Percentiles rank a stretch among this genome's conserved stretches.
Conservation (phyloP, 2,113 vertebrate genomes). For the Piliocolobus tephrosceles region DNA sequence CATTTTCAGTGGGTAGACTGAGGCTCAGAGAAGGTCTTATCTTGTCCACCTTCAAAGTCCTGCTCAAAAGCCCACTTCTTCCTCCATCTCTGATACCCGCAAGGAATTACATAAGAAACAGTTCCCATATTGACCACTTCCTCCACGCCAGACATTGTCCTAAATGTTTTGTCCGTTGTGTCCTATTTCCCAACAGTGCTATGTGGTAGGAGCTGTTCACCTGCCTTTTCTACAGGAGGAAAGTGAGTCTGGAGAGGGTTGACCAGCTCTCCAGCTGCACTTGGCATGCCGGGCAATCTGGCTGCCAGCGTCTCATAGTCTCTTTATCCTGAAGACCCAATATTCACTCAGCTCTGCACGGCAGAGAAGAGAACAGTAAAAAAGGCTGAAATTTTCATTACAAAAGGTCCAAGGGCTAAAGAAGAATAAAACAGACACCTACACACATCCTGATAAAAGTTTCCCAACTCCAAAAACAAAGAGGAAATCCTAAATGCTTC, state of each 20-base stretch:
- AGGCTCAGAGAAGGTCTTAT: not conserved
- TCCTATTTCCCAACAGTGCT: not conserved
- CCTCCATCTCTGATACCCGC: not conserved
- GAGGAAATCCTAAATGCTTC: not conserved
- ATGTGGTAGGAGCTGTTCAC: not conserved
- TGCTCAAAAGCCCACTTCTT: not conserved
- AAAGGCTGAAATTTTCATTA: not conserved
- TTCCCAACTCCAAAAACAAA: not conserved
- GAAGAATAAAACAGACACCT: not conserved
- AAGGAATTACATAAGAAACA: not conserved
- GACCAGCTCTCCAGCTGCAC: not conserved
- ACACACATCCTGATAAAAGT: not conserved
- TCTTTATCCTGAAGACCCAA: not conserved
- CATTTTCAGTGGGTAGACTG: not conserved
- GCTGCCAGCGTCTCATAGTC: not conserved
- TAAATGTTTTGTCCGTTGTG: not conserved
- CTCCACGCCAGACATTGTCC: not conserved
- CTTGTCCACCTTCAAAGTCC: not conserved
- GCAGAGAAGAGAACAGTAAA: not conserved
- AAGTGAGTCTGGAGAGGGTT: not conserved
- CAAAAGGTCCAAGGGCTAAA: not conserved
- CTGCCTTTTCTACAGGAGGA: not conserved
- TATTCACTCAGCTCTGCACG: not conserved
- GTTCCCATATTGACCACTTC: not conserved
- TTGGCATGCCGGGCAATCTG: not conserved